Evolutionary conservation across 2,113 vertebrate genomes (phyloP).

Genomic region (Apteryx mantelli): DNA sequence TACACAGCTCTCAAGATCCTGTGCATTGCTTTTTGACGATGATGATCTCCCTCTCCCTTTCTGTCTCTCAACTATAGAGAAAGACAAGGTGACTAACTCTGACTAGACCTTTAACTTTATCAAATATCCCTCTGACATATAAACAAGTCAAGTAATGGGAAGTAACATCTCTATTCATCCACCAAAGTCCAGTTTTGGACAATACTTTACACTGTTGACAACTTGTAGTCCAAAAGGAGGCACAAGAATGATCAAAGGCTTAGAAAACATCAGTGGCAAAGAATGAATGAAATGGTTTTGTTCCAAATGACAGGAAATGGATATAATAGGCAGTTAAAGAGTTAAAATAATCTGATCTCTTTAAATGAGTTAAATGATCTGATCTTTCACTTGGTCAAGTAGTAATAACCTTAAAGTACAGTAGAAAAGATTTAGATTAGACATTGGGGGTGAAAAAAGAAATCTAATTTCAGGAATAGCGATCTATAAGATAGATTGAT

Average conservation of each 20-base stretch:
- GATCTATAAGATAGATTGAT: neutral
- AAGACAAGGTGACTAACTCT: neutral
- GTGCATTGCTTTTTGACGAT: neutral
- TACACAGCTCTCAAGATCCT: neutral
- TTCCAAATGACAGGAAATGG: neutral
- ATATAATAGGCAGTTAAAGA: neutral
- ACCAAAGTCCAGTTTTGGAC: neutral
- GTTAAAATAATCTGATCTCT: neutral
- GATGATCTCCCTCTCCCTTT: neutral
- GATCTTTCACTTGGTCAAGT: neutral
- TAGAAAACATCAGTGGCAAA: neutral
- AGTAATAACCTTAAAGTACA: neutral
- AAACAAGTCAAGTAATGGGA: neutral
- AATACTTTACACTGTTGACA: neutral
- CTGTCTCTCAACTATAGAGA: neutral
- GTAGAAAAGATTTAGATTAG: neutral
- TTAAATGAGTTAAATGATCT: neutral
- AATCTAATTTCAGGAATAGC: neutral
- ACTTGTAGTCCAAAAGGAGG: neutral
- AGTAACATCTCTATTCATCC: neutral
- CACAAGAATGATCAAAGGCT: neutral
- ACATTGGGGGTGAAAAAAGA: fast-evolving
- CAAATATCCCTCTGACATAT: neutral
- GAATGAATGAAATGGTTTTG: neutral
- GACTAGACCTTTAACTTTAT: neutral